phyloP scores from a whole-genome alignment of 2,113 vertebrate species.

The Triplophysa rosa region DNA sequence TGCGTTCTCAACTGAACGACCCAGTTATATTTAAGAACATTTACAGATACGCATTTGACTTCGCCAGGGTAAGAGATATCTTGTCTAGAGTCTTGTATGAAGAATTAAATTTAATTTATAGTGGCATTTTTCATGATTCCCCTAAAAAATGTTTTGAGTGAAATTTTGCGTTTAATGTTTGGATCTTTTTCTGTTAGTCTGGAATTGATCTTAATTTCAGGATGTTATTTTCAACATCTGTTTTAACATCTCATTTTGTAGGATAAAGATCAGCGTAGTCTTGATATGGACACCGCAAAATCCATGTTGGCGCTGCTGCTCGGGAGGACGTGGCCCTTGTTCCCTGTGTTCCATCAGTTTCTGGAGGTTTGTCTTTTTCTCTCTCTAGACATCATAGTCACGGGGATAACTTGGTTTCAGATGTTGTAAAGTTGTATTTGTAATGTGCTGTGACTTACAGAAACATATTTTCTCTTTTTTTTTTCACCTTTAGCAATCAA shows the following conservation, averaged over 20 bases:
- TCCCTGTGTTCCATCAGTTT: slow-evolving; percentile 92
- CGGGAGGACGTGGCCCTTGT: slow-evolving; percentile 91
- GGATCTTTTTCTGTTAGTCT: neutral
- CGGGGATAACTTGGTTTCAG: no score
- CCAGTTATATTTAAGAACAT: slow-evolving; percentile 91
- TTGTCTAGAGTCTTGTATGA: neutral
- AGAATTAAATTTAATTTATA: neutral
- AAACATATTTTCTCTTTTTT: neutral
- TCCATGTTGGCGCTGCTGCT: slow-evolving; percentile 92
- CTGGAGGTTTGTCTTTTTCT: slow-evolving; percentile 82
- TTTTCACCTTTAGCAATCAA: slow-evolving; percentile 83
- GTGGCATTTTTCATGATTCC: no score
- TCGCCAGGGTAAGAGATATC: slow-evolving; percentile 84
- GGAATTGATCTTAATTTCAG: neutral
- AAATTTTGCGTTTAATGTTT: neutral
- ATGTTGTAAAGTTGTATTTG: no score
- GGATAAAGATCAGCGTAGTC: slow-evolving; percentile 95
- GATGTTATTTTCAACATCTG: neutral
- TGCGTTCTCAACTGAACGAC: slow-evolving; percentile 88
- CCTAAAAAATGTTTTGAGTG: no score
- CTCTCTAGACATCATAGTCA: neutral
- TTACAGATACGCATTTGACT: slow-evolving; percentile 99
- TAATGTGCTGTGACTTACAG: neutral
- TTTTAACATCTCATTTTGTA: slow-evolving; percentile 39
- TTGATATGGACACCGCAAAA: slow-evolving; percentile 95